phyloP scores from a whole-genome alignment of 2,113 vertebrate genomes.

The Synodontis membranacea region DNA sequence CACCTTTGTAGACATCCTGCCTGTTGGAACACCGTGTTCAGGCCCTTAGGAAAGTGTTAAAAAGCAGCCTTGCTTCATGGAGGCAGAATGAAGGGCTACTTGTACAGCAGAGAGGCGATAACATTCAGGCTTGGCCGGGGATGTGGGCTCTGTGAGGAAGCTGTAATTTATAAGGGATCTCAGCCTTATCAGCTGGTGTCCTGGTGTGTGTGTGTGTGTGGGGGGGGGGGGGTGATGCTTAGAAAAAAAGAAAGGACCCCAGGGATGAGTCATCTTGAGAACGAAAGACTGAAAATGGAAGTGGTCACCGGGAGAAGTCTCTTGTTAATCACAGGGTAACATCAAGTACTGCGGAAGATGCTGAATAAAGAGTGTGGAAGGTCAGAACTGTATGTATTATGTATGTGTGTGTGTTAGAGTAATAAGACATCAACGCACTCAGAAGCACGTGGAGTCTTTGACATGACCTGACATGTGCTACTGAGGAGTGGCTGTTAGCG shows the following conservation, averaged over 20 bases:
- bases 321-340: slow-evolving; percentile 57
- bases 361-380: slow-evolving; percentile 35
- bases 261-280: slow-evolving; percentile 54
- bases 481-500: not conserved
- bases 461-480: not conserved
- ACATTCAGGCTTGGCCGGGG: slow-evolving; percentile 49
- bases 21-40: not conserved
- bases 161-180: slow-evolving; percentile 72
- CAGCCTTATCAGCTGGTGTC: slow-evolving; percentile 67
- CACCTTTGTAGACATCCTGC: slow-evolving; percentile 30
- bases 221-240: not conserved
- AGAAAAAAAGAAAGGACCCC: slow-evolving; percentile 4
- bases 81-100: slow-evolving; percentile 46
- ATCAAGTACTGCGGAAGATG: slow-evolving; percentile 40
- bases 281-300: slow-evolving; percentile 43
- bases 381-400: slow-evolving; percentile 34
- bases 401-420: not conserved
- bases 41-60: slow-evolving; percentile 38
- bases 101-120: slow-evolving; percentile 46
- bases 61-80: slow-evolving; percentile 38
- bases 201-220: no score
- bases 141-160: slow-evolving; percentile 62
- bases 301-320: slow-evolving; percentile 21
- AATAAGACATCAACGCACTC: not conserved
- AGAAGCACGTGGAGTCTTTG: not conserved